These are phyloP conservation scores for Holotrichia oblita DNA, from an alignment of 1,140 invertebrate species.

Conservation along the genomic window DNA sequence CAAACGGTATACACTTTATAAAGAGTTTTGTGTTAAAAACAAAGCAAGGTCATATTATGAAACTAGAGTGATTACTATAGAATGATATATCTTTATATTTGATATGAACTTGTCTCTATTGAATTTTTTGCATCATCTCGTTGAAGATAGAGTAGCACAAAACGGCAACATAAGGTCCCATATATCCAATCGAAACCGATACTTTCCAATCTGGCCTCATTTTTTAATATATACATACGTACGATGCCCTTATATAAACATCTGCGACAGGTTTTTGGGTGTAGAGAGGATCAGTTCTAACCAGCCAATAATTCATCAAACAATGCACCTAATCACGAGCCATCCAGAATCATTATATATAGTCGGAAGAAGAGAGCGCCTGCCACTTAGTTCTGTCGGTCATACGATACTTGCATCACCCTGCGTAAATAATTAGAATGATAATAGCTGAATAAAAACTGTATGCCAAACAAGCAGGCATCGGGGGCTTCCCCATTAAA, in stretches of 20 bases:
- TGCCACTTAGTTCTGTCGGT: constrained; percentile 55
- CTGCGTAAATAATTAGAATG: constrained; percentile 56
- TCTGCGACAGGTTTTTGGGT: constrained; percentile 55
- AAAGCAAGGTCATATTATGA: no score
- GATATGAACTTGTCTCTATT: background rate
- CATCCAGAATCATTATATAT: constrained; percentile 39
- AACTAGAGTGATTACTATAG: no score
- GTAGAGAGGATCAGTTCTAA: constrained; percentile 43
- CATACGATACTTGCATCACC: constrained; percentile 50
- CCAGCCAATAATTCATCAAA: constrained; percentile 54
- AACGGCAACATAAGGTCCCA: constrained; percentile 37
- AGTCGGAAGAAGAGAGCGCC: constrained; percentile 43
- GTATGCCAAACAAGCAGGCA: constrained; percentile 50
- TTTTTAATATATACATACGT: constrained; percentile 44
- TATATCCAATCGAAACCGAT: constrained; percentile 28
- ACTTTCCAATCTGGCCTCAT: constrained; percentile 52
- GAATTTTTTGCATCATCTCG: background rate
- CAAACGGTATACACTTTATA: no score
- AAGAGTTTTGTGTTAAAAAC: no score
- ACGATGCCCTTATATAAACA: constrained; percentile 52
- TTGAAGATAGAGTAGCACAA: background rate
- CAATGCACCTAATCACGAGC: constrained; percentile 55
- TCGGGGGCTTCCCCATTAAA: constrained; percentile 45
- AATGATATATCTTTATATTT: no score
- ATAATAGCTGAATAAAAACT: constrained; percentile 56